Percentiles rank a stretch among this genome's conserved stretches.
Conservation (phyloP, 2,113 vertebrate species). For the Macquaria australasica region DNA sequence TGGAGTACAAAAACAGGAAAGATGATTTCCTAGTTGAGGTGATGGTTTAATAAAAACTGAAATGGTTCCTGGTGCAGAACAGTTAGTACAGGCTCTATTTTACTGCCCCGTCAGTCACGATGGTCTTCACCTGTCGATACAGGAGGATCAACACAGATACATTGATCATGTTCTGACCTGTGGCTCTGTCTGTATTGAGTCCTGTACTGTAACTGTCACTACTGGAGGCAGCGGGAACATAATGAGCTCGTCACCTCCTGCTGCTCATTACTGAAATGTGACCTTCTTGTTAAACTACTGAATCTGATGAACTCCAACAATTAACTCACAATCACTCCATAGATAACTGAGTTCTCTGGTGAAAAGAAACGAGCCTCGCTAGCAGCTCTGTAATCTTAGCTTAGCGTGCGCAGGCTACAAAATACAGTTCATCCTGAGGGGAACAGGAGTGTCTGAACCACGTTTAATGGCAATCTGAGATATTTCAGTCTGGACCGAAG, state of each 20-base stretch:
- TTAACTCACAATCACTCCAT: not conserved
- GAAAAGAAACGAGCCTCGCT: no score
- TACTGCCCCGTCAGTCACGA: not conserved
- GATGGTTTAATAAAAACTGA: not conserved
- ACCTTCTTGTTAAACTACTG: not conserved
- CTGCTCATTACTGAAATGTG: not conserved
- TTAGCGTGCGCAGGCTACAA: no score
- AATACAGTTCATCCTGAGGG: no score
- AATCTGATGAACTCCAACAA: not conserved
- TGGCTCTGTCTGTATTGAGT: not conserved
- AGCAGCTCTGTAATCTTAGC: no score
- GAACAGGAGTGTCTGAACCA: no score
- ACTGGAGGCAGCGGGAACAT: no score
- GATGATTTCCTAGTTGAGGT: no score
- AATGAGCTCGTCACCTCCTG: no score
- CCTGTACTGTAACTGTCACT: no score
- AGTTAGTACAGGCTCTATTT: not conserved
- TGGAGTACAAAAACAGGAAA: no score
- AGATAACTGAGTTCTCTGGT: not conserved
- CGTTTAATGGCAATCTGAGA: no score
- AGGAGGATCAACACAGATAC: not conserved
- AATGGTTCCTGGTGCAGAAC: not conserved
- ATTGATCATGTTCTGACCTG: not conserved
- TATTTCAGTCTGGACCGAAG: no score
- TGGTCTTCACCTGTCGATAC: not conserved